A percentile compares a stretch with the other conserved stretches of the same genome.
Evolutionary conservation across 2,113 vertebrate genomes (phyloP).

Genomic region (Choloepus hoffmanni): DNA sequence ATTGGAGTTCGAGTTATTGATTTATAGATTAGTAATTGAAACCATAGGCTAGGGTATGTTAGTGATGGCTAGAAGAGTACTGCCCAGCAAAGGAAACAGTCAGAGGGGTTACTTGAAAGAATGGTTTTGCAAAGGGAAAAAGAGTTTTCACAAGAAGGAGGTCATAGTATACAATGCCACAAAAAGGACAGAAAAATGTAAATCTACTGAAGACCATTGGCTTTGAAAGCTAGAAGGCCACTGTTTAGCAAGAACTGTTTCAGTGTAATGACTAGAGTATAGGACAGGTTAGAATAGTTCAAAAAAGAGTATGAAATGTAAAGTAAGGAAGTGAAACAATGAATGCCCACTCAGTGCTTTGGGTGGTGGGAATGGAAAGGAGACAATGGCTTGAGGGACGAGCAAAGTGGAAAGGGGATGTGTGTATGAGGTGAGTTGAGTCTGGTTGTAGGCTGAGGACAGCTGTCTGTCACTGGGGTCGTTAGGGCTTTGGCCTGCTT

Average conservation of each 20-base stretch:
- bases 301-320: not conserved
- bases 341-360: accelerated
- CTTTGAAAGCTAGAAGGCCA: not conserved
- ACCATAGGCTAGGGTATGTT: not conserved
- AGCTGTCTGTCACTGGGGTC: not conserved
- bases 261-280: not conserved
- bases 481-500: not conserved
- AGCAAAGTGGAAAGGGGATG: not conserved
- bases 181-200: not conserved
- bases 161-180: not conserved
- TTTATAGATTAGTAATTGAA: not conserved
- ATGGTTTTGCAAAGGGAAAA: not conserved
- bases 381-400: not conserved
- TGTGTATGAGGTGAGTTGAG: not conserved
- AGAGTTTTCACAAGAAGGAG: not conserved
- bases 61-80: not conserved
- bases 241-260: not conserved
- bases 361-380: not conserved
- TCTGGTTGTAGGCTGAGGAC: no score
- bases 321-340: not conserved
- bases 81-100: not conserved
- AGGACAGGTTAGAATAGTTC: not conserved
- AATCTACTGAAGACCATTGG: not conserved
- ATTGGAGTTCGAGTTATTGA: not conserved
- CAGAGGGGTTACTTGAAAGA: not conserved